These are phyloP conservation scores for Hoplias malabaricus DNA, from an alignment of 2,113 vertebrate genomes.

Conservation along the genomic window DNA sequence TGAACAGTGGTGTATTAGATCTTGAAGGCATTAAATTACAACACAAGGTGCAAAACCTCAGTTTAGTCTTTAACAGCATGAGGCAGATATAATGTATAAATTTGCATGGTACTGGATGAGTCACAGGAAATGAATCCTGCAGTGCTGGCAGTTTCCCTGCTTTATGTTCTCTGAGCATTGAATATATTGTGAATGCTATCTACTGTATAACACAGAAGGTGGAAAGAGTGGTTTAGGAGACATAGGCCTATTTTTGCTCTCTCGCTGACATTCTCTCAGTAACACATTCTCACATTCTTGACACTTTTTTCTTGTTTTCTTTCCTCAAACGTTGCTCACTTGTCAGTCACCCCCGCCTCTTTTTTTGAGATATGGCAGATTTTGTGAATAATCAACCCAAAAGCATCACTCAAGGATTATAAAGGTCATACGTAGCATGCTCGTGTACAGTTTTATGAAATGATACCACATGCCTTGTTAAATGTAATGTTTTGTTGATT, in stretches of 20 bases:
- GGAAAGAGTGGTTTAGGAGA: neutral
- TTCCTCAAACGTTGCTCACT: neutral
- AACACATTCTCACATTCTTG: neutral
- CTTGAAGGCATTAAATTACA: neutral
- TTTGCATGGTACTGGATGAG: neutral
- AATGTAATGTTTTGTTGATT: no score
- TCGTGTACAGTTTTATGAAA: neutral
- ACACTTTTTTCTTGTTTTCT: neutral
- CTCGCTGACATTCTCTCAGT: neutral
- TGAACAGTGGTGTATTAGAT: neutral
- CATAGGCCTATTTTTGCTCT: neutral
- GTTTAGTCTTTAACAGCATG: neutral
- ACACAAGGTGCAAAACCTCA: neutral
- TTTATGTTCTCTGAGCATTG: neutral
- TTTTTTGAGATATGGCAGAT: neutral
- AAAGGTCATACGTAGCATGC: neutral
- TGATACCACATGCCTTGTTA: no score
- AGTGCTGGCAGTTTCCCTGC: neutral
- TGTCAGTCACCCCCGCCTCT: neutral
- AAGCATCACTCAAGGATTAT: neutral
- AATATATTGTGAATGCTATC: neutral
- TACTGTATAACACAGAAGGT: neutral
- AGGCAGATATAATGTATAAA: neutral
- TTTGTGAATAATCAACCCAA: neutral
- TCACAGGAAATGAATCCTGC: constrained; percentile 4